A percentile compares a stretch with the other conserved stretches of the same genome.
These are phyloP conservation scores for Lepidotrigona ventralis DNA, from an alignment of 1,140 invertebrate genomes.

Conservation along the genomic window DNA sequence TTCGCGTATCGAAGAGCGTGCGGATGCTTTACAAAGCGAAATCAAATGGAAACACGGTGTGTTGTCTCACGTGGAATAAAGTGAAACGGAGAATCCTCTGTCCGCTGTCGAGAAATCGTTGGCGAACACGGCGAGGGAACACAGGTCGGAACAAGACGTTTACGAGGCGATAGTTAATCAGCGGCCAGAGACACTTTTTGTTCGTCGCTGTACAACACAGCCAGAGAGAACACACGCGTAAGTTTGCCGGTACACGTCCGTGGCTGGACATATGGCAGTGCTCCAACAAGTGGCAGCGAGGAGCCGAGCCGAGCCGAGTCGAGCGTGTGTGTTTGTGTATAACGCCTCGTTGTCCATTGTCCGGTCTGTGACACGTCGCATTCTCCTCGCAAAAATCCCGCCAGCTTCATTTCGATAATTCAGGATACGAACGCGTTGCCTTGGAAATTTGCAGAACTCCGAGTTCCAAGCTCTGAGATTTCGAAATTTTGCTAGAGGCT, in stretches of 20 bases:
- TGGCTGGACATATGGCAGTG: constrained; percentile 67
- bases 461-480: no score
- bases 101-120: background rate
- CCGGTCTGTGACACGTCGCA: constrained; percentile 23
- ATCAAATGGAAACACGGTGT: background rate
- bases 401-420: no score
- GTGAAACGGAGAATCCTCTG: background rate
- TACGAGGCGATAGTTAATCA: constrained; percentile 14
- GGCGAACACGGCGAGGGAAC: background rate
- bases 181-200: constrained; percentile 37
- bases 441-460: no score
- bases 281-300: constrained; percentile 76
- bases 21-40: background rate
- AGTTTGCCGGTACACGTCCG: background rate
- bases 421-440: no score
- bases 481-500: no score
- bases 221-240: constrained; percentile 19
- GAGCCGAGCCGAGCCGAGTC: constrained; percentile 18
- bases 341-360: constrained; percentile 32
- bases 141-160: background rate
- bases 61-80: background rate
- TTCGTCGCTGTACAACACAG: constrained; percentile 43
- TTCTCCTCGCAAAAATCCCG: background rate
- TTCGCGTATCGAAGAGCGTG: background rate
- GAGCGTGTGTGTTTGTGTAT: background rate